Base-by-base conservation (phyloP, 2,888 invertebrate species). In the Galeopsomyia nigrocyanea region DNA sequence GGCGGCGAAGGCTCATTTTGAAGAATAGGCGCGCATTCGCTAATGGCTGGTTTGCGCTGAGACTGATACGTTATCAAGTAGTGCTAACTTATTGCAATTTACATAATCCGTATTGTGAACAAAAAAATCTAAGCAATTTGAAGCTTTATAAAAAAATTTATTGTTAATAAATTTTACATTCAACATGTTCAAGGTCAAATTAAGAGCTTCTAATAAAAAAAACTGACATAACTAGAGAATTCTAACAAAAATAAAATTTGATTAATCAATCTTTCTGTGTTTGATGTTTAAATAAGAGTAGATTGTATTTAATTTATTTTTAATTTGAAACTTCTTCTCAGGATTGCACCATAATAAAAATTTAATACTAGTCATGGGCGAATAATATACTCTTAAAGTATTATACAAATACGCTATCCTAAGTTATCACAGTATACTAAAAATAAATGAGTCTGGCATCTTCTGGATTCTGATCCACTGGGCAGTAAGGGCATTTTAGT, bases 401-500 rank as follows among this genome's bases (percentile, higher is more conserved):
- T 64, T 50, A 70, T 73, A 75, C 57, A 75, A 73, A 73, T 66
- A 70, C 57, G 62, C 22, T 51, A 73, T 73, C 70, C 51, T 73
- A 26, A n/a, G 31, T 72, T 83, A 83, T 83, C 82, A 82, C 82
- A 83, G 80, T 77, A 79, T 74, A 79, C 88, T 93, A 98, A 89
- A 98, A 98, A 87, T 93, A 95, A 84, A 99, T 95, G 85, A 95
- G 93, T 84, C 94, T 91, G 61, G 98, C 98, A 85, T 98, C 97
- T 71, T 93, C 91, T 22, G 97, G 95, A 79, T 94, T 94, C 86
- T 98, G 98, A 87, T 99, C 99, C 86, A 97, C 93, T 0, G 99
- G 99, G 84, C 99, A 99, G 88, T 99, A 99, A 0, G 99, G 99
- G 84, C 99, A 99, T 89, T 99, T 99, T 87, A 99, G 92, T 84